Base-by-base conservation (phyloP, 2,888 invertebrate genomes). In the Busseola fusca region DNA sequence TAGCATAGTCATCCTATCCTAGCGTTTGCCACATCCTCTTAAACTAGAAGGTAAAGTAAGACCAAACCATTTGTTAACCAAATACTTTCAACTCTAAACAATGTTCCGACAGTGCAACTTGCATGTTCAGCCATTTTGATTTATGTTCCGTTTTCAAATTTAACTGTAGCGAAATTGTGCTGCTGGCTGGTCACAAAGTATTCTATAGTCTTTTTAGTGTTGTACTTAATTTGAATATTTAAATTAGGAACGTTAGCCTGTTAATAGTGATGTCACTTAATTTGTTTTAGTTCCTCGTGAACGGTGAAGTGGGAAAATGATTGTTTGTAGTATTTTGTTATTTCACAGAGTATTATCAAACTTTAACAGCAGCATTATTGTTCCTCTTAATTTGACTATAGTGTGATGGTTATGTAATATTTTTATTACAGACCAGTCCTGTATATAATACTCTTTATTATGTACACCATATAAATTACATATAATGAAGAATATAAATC, bases 141-240 rank as follows among this genome's bases (percentile, higher is more conserved):
- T 74, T 68, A 80, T 74, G 73, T 80, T 68, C 80, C 67, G 30
- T 60, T 67, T 77, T 80, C 67, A 73, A 80, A 80, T 73, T 64
- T 34, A 77, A 76, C 67, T 45, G 67, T 58, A 34, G 45, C 60
- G n/a, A 73, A 80, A 66, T 80, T 79, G 27, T n/a, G n/a, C n/a
- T 21, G 57, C 70, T 65, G 68, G 70, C 66, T 65, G 64, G 27
- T 58, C 63, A 80, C 72, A 69, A 74, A 72, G 65, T 71, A 63
- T 60, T 68, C 34, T 68, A 34, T 72, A 50, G 40, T 69, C 27
- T 74, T 48, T 21, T 70, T n/a, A 59, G 56, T 56, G 34, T 64
- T 64, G 57, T 48, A 62, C 59, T 73, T 78, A 72, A 77, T 82
- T 81, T 72, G 56, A 78, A 74, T 81, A 81, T 81, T 82, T 78